Evolutionary conservation across 2,888 invertebrate species (phyloP).

Genomic region (Apamea monoglypha): DNA sequence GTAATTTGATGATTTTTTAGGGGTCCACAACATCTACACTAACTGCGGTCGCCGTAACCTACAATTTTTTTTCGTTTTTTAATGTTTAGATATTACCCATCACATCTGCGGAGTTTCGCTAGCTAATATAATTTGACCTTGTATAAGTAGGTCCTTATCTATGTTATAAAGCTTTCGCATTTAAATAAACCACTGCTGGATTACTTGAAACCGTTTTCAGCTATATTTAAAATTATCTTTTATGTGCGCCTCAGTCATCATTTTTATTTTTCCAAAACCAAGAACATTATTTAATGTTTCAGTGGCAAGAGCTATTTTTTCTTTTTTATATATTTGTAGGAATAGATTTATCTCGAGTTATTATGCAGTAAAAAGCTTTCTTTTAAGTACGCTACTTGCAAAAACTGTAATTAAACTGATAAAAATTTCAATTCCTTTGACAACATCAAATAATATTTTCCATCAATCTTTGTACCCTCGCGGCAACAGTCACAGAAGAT

Average conservation of each 20-base stretch:
- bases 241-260: not conserved
- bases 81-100: too few relatives aligned
- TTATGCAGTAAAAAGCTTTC: not conserved
- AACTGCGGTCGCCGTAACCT: too few relatives aligned
- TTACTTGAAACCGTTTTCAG: not conserved
- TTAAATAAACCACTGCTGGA: not conserved
- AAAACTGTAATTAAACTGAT: not conserved
- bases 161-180: not conserved
- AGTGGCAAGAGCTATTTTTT: not conserved
- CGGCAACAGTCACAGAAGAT: constrained; percentile 71
- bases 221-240: too few relatives aligned
- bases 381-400: not conserved
- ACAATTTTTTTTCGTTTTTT: too few relatives aligned
- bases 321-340: too few relatives aligned
- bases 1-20: too few relatives aligned
- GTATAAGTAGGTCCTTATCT: not conserved
- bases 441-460: constrained; percentile 15
- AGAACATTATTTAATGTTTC: not conserved
- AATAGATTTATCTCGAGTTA: not conserved
- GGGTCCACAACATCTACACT: too few relatives aligned
- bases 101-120: too few relatives aligned
- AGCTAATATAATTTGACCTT: too few relatives aligned
- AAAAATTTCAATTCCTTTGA: not conserved
- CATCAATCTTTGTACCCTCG: constrained; percentile 35
- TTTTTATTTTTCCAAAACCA: not conserved